A percentile compares a stretch with the other conserved stretches of the same genome.
Evolutionary conservation across 92 coral and sea anemone species (phyloP).

Genomic region (Porites cylindrica): DNA sequence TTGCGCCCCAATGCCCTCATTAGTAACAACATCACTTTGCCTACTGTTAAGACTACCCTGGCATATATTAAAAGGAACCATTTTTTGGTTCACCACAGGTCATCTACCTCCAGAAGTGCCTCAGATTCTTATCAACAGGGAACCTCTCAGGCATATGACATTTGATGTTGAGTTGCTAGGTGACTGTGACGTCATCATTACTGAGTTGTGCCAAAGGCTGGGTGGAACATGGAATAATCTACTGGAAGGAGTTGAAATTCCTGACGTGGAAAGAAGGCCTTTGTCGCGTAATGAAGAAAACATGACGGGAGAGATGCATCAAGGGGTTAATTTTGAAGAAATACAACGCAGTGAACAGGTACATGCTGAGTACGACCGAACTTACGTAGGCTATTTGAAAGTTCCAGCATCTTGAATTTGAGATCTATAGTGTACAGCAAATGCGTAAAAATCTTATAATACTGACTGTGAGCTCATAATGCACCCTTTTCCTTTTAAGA

Average conservation of each 20-base stretch:
- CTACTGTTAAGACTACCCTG: no score
- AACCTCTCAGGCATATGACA: conserved; percentile 94
- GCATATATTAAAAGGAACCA: not conserved
- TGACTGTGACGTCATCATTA: conserved; percentile 95
- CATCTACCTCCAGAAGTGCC: conserved; percentile 93
- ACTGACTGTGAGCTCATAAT: no score
- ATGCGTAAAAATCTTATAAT: no score
- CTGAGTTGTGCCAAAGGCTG: conserved; percentile 86
- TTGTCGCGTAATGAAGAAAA: not conserved
- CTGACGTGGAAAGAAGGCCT: conserved; percentile 46
- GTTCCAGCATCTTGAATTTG: no score
- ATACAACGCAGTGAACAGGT: not conserved
- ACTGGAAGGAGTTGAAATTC: conserved; percentile 70
- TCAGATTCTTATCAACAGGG: conserved; percentile 95
- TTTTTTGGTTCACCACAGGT: conserved; percentile 54
- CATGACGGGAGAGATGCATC: not conserved
- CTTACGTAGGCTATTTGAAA: no score
- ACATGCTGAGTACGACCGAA: not conserved
- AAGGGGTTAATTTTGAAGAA: not conserved
- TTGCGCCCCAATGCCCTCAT: no score
- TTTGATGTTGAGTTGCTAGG: conserved; percentile 98
- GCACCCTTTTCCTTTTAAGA: not conserved
- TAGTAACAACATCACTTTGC: no score
- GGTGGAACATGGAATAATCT: conserved; percentile 81
- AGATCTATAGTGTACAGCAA: no score